Evolutionary conservation across 2,888 invertebrate genomes (phyloP).

Genomic region (Rotaria macrura): DNA sequence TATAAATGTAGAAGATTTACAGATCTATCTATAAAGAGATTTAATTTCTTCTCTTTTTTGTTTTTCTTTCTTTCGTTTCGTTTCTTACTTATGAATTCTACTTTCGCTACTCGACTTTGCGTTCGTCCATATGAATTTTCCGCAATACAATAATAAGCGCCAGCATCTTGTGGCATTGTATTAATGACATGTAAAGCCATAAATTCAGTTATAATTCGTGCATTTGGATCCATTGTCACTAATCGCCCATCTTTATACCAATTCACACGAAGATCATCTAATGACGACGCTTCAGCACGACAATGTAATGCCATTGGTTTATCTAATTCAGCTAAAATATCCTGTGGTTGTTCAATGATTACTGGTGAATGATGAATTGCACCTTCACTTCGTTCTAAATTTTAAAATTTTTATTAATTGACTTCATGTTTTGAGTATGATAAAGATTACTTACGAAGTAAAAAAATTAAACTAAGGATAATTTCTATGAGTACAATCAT

Average conservation of each 20-base stretch:
- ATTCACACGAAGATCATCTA: conserved; percentile 17
- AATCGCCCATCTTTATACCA: conserved; percentile 7
- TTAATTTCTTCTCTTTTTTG: no score
- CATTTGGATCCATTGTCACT: conserved; percentile 16
- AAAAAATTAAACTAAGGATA: background rate
- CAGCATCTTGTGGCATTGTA: conserved; percentile 6
- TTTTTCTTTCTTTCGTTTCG: no score
- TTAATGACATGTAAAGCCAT: conserved; percentile 5
- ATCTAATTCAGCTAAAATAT: conserved; percentile 13
- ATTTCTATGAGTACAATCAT: background rate
- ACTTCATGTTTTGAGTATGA: background rate
- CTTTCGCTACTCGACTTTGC: background rate
- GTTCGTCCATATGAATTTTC: background rate
- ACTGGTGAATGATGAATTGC: background rate
- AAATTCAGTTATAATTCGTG: conserved; percentile 15
- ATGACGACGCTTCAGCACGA: conserved; percentile 1
- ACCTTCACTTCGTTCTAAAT: background rate
- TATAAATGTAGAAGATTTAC: background rate
- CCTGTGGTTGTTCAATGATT: conserved; percentile 10
- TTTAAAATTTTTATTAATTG: no score
- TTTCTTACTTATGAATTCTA: background rate
- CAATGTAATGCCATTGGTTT: background rate
- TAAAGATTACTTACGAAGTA: background rate
- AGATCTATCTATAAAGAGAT: background rate
- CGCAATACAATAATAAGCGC: background rate